A percentile compares a stretch with the other conserved stretches of the same genome.
Conservation (phyloP, 2,113 vertebrate genomes). For the Addax nasomaculatus region DNA sequence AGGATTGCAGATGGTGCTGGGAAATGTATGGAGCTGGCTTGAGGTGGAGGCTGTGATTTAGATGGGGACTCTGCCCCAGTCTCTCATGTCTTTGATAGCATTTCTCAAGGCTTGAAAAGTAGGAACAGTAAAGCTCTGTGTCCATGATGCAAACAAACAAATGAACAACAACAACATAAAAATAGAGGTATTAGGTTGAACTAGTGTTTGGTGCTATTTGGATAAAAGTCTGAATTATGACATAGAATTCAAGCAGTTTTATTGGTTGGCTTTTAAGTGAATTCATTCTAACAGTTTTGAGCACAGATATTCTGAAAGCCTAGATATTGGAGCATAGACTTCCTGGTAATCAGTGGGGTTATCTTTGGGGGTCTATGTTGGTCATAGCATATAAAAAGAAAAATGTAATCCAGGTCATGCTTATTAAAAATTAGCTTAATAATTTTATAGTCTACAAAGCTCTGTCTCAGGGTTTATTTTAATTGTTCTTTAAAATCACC, state of each 20-base stretch:
- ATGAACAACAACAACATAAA: not conserved
- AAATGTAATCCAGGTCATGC: not conserved
- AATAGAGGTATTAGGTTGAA: not conserved
- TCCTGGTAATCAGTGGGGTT: not conserved
- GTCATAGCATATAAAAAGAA: not conserved
- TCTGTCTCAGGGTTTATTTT: not conserved
- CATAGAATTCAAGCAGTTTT: not conserved
- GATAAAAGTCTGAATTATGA: not conserved
- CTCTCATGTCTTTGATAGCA: not conserved
- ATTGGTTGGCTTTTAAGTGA: not conserved
- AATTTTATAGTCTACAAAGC: not conserved
- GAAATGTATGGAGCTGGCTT: not conserved
- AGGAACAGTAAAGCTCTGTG: not conserved
- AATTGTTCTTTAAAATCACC: not conserved
- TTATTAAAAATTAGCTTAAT: not conserved
- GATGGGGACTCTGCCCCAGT: not conserved
- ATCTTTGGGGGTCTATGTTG: not conserved
- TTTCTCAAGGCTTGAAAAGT: not conserved
- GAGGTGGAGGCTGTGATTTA: not conserved
- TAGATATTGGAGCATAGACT: not conserved
- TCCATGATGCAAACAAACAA: not conserved
- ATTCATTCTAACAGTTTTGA: conserved; percentile 10
- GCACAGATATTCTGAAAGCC: not conserved
- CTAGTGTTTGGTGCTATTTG: not conserved
- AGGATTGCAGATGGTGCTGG: fast-evolving